phyloP scores from a whole-genome alignment of 2,113 vertebrate species.

The Cinclus cinclus region DNA sequence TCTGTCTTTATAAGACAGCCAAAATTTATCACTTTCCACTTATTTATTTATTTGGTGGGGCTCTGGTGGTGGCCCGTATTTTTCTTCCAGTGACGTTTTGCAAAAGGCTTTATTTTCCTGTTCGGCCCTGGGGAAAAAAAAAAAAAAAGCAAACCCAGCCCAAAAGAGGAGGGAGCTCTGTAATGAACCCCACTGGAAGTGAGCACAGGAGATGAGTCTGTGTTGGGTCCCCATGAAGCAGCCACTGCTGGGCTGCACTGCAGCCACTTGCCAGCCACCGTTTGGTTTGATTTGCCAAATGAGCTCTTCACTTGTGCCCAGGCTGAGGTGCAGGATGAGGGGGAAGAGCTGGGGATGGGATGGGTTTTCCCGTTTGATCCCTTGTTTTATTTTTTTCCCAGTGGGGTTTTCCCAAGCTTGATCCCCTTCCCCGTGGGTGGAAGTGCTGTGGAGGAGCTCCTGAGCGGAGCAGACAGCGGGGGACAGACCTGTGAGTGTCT shows the following conservation, averaged over 20 bases:
- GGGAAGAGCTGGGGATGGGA: neutral
- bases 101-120: slow-evolving; percentile 59
- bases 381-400: no score
- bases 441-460: neutral
- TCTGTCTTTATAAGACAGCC: slow-evolving; percentile 76
- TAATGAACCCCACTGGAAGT: neutral
- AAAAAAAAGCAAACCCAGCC: neutral
- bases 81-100: slow-evolving; percentile 19
- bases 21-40: slow-evolving; percentile 74
- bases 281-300: neutral
- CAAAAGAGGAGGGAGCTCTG: neutral
- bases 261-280: neutral
- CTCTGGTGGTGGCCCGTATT: slow-evolving; percentile 48
- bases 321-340: neutral
- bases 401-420: neutral
- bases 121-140: neutral
- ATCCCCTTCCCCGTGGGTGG: fast-evolving
- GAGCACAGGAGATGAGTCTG: neutral
- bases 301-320: neutral
- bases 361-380: neutral
- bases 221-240: neutral
- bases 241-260: neutral
- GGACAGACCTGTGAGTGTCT: neutral
- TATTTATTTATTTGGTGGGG: slow-evolving; percentile 44
- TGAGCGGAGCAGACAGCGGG: neutral